These are phyloP conservation scores for Isichthys henryi DNA, from an alignment of 2,113 vertebrate species.

Conservation along the genomic window DNA sequence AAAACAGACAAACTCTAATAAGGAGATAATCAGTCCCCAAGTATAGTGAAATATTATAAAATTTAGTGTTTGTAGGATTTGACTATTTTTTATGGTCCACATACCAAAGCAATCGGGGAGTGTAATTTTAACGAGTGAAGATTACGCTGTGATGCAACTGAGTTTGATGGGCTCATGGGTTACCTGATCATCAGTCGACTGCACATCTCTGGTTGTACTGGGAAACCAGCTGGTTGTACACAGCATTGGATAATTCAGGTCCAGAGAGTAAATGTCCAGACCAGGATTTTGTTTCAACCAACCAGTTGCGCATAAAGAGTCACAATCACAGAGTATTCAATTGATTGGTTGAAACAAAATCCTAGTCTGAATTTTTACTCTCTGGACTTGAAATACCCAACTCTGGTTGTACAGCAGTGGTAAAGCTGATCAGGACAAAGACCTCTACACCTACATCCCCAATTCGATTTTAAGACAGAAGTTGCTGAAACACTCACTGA, in stretches of 20 bases:
- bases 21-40: background rate
- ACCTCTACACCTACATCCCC: background rate
- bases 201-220: background rate
- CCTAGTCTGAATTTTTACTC: too few relatives aligned
- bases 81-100: background rate
- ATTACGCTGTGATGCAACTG: background rate
- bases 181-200: background rate
- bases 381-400: too few relatives aligned
- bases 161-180: background rate
- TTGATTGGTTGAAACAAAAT: too few relatives aligned
- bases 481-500: conserved; percentile 68
- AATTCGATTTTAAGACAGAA: background rate
- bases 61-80: background rate
- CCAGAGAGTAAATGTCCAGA: too few relatives aligned
- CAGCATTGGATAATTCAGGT: too few relatives aligned
- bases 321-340: too few relatives aligned
- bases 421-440: background rate
- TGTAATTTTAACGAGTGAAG: background rate
- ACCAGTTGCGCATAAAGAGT: too few relatives aligned
- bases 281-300: too few relatives aligned
- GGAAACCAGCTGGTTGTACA: background rate
- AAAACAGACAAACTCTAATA: background rate
- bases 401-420: background rate
- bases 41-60: background rate
- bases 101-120: background rate